A percentile compares a stretch with the other conserved stretches of the same genome.
Evolutionary conservation across 2,888 invertebrate species (phyloP).

Genomic region (Harmothoe impar): DNA sequence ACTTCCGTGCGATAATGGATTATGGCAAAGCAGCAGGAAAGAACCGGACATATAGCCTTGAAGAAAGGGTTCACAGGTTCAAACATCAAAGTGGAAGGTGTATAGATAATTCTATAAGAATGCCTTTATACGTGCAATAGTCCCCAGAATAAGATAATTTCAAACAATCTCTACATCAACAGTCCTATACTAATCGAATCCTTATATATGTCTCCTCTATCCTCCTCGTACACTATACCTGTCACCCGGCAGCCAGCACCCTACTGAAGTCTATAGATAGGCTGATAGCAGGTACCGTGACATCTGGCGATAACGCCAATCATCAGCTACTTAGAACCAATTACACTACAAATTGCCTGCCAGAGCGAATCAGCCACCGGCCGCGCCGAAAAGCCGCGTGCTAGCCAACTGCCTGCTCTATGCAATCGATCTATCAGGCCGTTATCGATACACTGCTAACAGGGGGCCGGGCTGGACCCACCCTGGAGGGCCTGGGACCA

Average conservation of each 20-base stretch:
- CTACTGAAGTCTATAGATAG: background rate
- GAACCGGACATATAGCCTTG: too few species aligned
- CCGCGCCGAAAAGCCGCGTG: background rate
- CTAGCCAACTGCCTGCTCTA: slow-evolving; percentile 4
- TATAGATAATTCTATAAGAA: too few species aligned
- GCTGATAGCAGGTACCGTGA: slow-evolving; percentile 13
- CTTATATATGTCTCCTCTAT: too few species aligned
- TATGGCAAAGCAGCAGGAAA: too few species aligned
- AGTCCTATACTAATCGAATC: too few species aligned
- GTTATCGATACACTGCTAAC: slow-evolving; percentile 13
- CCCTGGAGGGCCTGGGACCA: background rate
- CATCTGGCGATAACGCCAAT: slow-evolving; percentile 20
- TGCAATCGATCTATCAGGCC: slow-evolving; percentile 18
- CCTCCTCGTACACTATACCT: too few species aligned
- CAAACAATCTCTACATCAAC: too few species aligned
- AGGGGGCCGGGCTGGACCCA: background rate
- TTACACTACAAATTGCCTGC: slow-evolving; percentile 39
- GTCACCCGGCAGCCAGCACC: background rate
- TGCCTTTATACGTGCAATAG: too few species aligned
- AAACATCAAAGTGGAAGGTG: too few species aligned
- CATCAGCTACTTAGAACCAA: slow-evolving; percentile 19
- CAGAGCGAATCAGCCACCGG: background rate
- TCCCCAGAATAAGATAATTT: too few species aligned
- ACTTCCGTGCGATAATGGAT: too few species aligned
- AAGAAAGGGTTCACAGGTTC: too few species aligned